Percentiles rank a stretch among this genome's conserved stretches.
Evolutionary conservation across 2,888 invertebrate species (phyloP).

Genomic region (Globia sparganii): DNA sequence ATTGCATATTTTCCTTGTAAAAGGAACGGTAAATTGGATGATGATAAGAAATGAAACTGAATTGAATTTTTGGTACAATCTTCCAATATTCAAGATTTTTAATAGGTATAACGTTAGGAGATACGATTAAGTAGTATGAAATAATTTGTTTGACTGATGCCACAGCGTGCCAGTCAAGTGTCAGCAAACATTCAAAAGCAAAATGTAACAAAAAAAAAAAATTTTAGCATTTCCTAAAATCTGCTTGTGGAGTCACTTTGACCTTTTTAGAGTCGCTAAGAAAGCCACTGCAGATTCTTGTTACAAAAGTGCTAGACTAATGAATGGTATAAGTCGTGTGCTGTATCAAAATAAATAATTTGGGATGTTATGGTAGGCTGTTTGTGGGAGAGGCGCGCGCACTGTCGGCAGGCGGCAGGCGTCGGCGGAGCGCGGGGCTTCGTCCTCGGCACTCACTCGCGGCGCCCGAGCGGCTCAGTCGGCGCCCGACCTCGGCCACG

Average conservation of each 20-base stretch:
- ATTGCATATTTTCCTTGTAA: constrained; percentile 28
- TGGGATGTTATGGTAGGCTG: constrained; percentile 72
- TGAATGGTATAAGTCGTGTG: constrained; percentile 55
- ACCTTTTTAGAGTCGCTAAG: background rate
- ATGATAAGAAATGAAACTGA: background rate
- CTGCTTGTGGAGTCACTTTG: background rate
- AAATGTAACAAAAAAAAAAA: too few relatives aligned
- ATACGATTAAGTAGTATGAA: background rate
- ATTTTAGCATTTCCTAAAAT: background rate
- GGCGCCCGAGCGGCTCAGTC: constrained; percentile 86
- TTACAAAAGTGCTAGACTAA: constrained; percentile 27
- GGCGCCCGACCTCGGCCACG: constrained; percentile 79
- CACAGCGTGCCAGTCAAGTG: background rate
- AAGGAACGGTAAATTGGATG: background rate
- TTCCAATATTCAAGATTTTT: background rate
- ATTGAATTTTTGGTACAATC: background rate
- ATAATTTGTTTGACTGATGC: background rate
- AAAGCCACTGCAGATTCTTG: background rate
- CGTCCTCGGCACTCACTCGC: constrained; percentile 77
- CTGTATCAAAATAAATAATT: constrained; percentile 74
- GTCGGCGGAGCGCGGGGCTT: constrained; percentile 81
- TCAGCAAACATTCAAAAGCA: constrained; percentile 1
- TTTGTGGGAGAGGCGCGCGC: constrained; percentile 85
- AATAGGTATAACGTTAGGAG: background rate
- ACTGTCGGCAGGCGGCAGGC: constrained; percentile 73